Evolutionary conservation across 2,888 invertebrate genomes (phyloP).

Genomic region (Glaucopsyche alexis): DNA sequence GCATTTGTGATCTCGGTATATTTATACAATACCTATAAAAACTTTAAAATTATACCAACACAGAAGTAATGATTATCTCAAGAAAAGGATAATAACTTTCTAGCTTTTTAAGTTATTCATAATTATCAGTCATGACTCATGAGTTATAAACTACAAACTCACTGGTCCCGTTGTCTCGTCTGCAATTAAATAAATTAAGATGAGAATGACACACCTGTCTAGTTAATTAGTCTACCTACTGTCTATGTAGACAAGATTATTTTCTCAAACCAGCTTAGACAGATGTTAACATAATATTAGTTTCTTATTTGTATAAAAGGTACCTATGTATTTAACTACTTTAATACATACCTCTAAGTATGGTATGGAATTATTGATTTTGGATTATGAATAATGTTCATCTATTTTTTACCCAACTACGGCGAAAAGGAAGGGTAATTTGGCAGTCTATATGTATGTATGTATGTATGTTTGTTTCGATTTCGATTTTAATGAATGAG

Average conservation of each 20-base stretch:
- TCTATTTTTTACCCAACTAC: too few species aligned
- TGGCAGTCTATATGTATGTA: too few species aligned
- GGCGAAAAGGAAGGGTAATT: too few species aligned
- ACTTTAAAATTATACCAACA: background rate
- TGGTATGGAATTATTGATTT: too few species aligned
- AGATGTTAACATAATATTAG: background rate
- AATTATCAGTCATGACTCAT: slow-evolving; percentile 5
- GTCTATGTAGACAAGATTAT: background rate
- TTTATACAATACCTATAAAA: too few species aligned
- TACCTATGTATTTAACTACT: too few species aligned
- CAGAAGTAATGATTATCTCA: background rate
- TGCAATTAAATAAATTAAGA: background rate
- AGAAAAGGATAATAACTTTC: background rate
- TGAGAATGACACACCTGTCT: background rate
- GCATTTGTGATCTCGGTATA: too few species aligned
- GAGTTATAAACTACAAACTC: background rate
- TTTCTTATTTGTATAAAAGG: background rate
- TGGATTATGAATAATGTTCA: too few species aligned
- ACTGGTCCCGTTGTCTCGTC: slow-evolving; percentile 8
- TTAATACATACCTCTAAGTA: too few species aligned
- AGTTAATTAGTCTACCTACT: background rate
- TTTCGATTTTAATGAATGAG: too few species aligned
- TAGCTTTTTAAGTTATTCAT: background rate
- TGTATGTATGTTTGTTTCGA: too few species aligned
- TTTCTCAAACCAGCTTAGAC: background rate